phyloP scores from a whole-genome alignment of 2,888 invertebrate species.

The Mythimna impura region DNA sequence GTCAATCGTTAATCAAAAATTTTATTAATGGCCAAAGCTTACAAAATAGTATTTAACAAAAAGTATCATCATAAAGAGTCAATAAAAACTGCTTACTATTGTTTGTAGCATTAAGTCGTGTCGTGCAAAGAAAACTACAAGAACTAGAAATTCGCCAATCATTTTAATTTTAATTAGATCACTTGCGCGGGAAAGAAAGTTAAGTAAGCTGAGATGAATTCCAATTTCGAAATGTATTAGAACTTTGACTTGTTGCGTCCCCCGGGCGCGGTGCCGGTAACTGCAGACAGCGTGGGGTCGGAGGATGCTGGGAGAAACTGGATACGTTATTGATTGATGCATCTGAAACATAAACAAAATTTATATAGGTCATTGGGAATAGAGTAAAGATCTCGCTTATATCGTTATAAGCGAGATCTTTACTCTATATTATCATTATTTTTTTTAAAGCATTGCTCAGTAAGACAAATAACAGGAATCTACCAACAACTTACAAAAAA shows the following conservation, averaged over 20 bases:
- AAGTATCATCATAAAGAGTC: slow-evolving; percentile 15
- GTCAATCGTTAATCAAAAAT: slow-evolving; percentile 45
- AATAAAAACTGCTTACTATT: slow-evolving; percentile 4
- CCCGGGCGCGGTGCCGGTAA: not conserved
- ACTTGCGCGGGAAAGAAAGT: slow-evolving; percentile 4
- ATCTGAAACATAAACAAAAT: not conserved
- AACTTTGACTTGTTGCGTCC: slow-evolving; percentile 12
- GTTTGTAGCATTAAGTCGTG: slow-evolving; percentile 8
- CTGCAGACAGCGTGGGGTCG: slow-evolving; percentile 3
- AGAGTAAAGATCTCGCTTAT: not conserved
- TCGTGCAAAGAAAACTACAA: slow-evolving; percentile 17
- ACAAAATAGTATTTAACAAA: slow-evolving; percentile 13
- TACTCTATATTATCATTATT: not conserved
- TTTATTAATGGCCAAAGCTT: slow-evolving; percentile 52
- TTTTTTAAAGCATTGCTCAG: no score
- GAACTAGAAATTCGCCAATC: not conserved
- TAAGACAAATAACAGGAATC: not conserved
- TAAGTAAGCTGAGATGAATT: not conserved
- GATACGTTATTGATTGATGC: slow-evolving; percentile 26
- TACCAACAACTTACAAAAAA: not conserved
- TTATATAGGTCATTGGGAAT: not conserved
- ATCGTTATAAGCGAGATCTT: not conserved
- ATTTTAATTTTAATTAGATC: slow-evolving; percentile 1
- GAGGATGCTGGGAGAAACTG: not conserved
- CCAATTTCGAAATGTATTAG: not conserved